phyloP scores from a whole-genome alignment of 2,797 vertebrate genomes.

The Alca torda region DNA sequence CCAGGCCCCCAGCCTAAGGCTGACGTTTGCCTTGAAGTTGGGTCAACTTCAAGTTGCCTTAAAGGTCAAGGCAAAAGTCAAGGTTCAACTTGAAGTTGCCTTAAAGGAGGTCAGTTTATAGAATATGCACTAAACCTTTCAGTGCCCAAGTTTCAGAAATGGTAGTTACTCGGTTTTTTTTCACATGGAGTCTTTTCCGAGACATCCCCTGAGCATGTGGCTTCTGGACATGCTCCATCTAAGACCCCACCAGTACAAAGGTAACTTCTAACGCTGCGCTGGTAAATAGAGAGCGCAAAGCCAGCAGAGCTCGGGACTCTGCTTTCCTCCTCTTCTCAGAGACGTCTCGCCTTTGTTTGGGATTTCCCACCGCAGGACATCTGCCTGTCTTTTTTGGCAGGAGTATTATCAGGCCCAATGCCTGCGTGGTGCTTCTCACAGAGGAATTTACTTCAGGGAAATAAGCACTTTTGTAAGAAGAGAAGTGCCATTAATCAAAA shows the following conservation, averaged over 20 bases:
- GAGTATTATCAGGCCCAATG: not conserved
- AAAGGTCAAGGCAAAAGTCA: too few species aligned
- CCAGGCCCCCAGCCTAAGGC: not conserved
- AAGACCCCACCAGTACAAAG: not conserved
- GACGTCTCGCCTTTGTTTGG: not conserved
- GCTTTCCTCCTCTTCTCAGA: not conserved
- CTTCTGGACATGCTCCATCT: not conserved
- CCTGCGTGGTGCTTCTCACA: not conserved
- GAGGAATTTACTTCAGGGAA: not conserved
- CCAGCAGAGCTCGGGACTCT: not conserved
- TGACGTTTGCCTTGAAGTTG: not conserved
- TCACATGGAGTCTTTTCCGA: not conserved
- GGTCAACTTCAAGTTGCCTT: too few species aligned
- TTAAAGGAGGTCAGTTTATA: not conserved
- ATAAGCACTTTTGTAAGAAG: not conserved
- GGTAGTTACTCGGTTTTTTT: not conserved
- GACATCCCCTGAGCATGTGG: not conserved
- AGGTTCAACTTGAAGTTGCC: not conserved
- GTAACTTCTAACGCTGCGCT: accelerated
- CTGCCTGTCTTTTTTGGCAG: not conserved
- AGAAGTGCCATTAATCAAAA: not conserved
- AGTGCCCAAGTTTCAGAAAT: not conserved
- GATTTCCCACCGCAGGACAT: not conserved
- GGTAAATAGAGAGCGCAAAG: not conserved
- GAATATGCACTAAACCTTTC: not conserved